Evolutionary conservation across 2,113 vertebrate genomes (phyloP).

Genomic region (Burhinus bistriatus): DNA sequence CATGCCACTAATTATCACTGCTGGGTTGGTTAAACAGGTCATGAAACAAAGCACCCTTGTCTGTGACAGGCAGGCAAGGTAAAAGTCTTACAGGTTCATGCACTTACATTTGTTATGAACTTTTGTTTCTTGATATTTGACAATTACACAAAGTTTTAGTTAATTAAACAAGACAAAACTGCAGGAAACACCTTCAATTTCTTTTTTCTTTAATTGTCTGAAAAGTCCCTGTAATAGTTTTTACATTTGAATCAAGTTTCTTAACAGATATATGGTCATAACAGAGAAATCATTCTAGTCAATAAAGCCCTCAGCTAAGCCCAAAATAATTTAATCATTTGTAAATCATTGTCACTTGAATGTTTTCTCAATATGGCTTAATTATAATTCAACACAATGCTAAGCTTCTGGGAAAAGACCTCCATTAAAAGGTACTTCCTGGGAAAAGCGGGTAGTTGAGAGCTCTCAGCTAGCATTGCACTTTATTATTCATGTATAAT

Average conservation of each 20-base stretch:
- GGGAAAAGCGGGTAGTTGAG: constrained; percentile 43
- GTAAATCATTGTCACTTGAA: constrained; percentile 65
- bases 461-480: constrained; percentile 39
- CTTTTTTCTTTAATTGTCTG: constrained; percentile 32
- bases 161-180: not conserved
- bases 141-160: not conserved
- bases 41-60: not conserved
- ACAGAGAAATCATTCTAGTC: constrained; percentile 61
- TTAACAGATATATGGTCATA: constrained; percentile 66
- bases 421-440: constrained; percentile 58
- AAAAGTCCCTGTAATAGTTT: constrained; percentile 28
- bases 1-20: not conserved
- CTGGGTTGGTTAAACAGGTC: not conserved
- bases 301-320: constrained; percentile 62
- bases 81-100: not conserved
- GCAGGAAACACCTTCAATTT: not conserved
- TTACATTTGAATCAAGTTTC: constrained; percentile 50
- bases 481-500: constrained; percentile 64
- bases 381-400: constrained; percentile 64
- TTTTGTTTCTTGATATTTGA: not conserved
- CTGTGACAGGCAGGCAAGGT: not conserved
- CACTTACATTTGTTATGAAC: not conserved
- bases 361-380: constrained; percentile 67
- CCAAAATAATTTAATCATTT: constrained; percentile 66
- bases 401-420: constrained; percentile 48